Evolutionary conservation across 2,113 vertebrate species (phyloP).

Genomic region (Sorex araneus): DNA sequence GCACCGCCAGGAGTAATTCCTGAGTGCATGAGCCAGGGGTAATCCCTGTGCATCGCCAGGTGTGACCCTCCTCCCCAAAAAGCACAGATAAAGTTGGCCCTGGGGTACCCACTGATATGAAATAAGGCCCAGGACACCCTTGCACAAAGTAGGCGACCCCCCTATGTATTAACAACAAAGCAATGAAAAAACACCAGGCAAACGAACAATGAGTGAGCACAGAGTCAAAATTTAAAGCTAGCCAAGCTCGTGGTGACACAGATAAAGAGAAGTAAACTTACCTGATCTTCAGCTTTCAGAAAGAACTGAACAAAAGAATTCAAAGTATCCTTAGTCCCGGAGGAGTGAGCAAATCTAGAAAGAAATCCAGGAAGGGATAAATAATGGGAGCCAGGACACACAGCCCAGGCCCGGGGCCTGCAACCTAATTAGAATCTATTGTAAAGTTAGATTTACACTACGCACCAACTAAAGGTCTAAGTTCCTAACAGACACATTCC

Average conservation of each 20-base stretch:
- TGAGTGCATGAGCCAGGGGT: too few relatives aligned
- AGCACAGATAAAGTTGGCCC: background rate
- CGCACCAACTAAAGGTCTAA: background rate
- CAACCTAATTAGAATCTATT: accelerated
- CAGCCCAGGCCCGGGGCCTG: background rate
- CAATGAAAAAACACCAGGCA: too few relatives aligned
- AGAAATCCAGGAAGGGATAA: background rate
- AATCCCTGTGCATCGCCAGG: too few relatives aligned
- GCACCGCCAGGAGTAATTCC: too few relatives aligned
- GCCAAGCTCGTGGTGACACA: background rate
- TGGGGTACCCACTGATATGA: background rate
- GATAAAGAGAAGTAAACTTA: background rate
- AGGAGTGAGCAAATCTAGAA: background rate
- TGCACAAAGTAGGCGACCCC: background rate
- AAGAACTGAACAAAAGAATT: background rate
- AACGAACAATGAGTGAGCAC: too few relatives aligned
- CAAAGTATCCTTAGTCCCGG: background rate
- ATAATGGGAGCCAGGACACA: background rate
- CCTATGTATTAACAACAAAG: background rate
- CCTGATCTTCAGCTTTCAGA: slow-evolving; percentile 21
- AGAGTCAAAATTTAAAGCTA: background rate
- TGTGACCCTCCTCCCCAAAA: too few relatives aligned
- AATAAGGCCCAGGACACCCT: background rate
- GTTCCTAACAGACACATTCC: background rate
- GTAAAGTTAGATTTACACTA: background rate